Evolutionary conservation across 2,797 vertebrate species (phyloP).

Genomic region (Pteronotus mesoamericanus): DNA sequence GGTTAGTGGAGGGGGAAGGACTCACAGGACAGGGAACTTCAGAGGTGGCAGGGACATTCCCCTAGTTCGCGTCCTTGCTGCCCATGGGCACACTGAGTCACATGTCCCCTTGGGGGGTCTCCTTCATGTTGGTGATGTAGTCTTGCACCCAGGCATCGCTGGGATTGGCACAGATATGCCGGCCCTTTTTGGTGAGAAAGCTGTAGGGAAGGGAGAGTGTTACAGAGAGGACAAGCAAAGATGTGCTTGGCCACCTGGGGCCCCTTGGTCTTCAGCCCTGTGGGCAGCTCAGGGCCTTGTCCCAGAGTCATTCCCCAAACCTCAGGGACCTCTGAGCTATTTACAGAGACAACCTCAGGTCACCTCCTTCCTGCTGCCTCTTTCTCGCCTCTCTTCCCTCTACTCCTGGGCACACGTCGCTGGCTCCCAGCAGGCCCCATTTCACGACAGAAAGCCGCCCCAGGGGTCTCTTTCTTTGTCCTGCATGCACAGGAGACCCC

Average conservation of each 20-base stretch:
- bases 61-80: background rate
- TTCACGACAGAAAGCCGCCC: background rate
- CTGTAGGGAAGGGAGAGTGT: background rate
- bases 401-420: background rate
- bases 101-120: background rate
- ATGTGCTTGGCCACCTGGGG: background rate
- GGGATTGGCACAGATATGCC: background rate
- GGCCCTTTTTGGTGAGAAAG: background rate
- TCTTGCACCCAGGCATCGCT: background rate
- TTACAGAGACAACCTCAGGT: background rate
- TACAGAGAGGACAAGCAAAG: background rate
- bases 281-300: background rate
- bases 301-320: background rate
- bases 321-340: background rate
- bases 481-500: background rate
- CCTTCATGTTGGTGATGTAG: background rate
- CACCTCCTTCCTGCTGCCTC: background rate
- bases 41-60: background rate
- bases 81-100: too few species aligned
- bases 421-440: background rate
- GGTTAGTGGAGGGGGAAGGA: background rate
- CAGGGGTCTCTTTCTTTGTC: background rate
- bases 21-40: background rate
- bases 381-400: background rate
- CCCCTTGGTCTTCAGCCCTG: background rate